Percentiles rank a stretch among this genome's conserved stretches.
phyloP scores from a whole-genome alignment of 1,140 invertebrate species.

The Steinernema feltiae region DNA sequence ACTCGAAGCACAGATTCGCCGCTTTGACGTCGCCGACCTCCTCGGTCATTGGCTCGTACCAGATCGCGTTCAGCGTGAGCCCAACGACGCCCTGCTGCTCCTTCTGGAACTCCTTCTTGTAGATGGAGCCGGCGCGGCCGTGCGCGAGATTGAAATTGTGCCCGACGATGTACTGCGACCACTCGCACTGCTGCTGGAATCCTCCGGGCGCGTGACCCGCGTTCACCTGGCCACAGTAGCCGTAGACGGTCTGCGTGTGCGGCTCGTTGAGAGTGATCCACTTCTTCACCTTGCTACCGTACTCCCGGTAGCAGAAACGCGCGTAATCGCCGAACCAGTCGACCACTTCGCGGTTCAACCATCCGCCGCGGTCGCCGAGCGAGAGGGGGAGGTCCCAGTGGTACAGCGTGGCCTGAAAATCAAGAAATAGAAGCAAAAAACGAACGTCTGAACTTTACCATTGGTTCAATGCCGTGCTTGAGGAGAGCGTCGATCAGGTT shows the following conservation, averaged over 20 bases:
- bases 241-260: neutral
- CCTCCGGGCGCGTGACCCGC: neutral
- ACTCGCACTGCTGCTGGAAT: neutral
- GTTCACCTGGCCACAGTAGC: neutral
- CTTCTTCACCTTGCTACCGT: constrained; percentile 43
- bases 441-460: constrained; percentile 59
- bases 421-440: neutral
- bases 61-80: neutral
- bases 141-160: neutral
- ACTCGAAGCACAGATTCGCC: neutral
- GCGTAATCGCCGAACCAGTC: constrained; percentile 63
- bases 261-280: constrained; percentile 8
- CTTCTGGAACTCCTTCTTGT: neutral
- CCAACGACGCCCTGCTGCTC: neutral
- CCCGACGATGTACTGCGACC: neutral
- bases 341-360: constrained; percentile 61
- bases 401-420: constrained; percentile 61
- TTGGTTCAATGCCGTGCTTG: constrained; percentile 64
- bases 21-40: neutral
- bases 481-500: constrained; percentile 66
- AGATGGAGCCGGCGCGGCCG: neutral
- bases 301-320: constrained; percentile 56
- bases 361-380: constrained; percentile 61
- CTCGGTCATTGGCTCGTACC: neutral
- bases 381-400: constrained; percentile 61